phyloP scores from a whole-genome alignment of 2,113 vertebrate species.

The Pipra filicauda region DNA sequence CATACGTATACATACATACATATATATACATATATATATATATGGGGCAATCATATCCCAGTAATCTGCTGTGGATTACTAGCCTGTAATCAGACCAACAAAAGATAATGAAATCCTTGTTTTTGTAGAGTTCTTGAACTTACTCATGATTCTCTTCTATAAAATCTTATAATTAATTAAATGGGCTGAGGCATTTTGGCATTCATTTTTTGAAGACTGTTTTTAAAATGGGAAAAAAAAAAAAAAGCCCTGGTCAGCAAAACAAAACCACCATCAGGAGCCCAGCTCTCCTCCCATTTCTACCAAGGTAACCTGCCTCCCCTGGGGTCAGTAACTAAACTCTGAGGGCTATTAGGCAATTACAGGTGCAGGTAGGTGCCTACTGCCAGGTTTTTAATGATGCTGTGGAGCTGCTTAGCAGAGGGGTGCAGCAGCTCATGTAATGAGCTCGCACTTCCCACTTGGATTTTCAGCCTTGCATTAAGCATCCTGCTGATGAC shows the following conservation, averaged over 20 bases:
- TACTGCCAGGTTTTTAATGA: not conserved
- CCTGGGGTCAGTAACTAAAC: not conserved
- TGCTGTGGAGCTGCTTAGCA: not conserved
- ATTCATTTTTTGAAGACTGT: not conserved
- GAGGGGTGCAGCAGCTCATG: not conserved
- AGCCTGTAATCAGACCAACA: slow-evolving; percentile 56
- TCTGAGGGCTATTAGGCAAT: not conserved
- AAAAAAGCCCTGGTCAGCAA: not conserved
- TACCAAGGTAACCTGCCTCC: not conserved
- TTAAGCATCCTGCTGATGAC: not conserved
- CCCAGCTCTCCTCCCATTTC: not conserved
- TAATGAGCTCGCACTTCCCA: not conserved
- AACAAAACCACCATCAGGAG: not conserved
- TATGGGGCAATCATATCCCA: slow-evolving; percentile 29
- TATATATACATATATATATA: not conserved
- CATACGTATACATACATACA: not conserved
- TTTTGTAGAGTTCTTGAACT: slow-evolving; percentile 59
- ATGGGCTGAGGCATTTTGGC: slow-evolving; percentile 44
- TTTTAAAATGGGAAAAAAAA: not conserved
- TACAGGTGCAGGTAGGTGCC: not conserved
- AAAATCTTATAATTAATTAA: slow-evolving; percentile 52
- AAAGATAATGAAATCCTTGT: slow-evolving; percentile 58
- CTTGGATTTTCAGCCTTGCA: not conserved
- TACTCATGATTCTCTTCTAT: slow-evolving; percentile 38
- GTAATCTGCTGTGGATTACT: slow-evolving; percentile 59